A percentile compares a stretch with the other conserved stretches of the same genome.
These are phyloP conservation scores for Ursus arctos DNA, from an alignment of 2,113 vertebrate species.

Conservation along the genomic window DNA sequence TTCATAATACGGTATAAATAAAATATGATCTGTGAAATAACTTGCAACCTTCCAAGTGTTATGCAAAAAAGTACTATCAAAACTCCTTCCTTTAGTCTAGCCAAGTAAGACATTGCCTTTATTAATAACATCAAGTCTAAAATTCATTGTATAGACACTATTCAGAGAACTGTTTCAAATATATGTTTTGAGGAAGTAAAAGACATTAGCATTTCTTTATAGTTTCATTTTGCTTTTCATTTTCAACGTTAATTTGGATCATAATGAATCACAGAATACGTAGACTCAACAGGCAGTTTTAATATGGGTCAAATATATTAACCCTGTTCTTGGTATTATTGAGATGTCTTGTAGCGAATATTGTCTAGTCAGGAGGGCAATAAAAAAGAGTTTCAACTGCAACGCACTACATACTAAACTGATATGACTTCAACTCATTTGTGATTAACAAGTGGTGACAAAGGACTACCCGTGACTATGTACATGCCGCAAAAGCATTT, in stretches of 20 bases:
- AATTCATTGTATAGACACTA: not conserved
- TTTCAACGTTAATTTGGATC: constrained; percentile 7
- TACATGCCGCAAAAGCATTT: constrained; percentile 55
- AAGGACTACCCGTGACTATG: not conserved
- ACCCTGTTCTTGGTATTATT: not conserved
- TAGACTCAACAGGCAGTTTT: not conserved
- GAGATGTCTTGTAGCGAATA: not conserved
- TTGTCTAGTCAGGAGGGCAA: not conserved
- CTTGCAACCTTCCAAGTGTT: not conserved
- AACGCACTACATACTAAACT: not conserved
- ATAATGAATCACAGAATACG: not conserved
- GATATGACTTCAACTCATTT: not conserved
- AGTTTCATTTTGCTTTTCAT: constrained; percentile 18
- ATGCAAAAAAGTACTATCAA: not conserved
- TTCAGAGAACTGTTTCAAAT: not conserved
- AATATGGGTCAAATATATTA: constrained; percentile 3
- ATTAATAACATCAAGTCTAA: not conserved
- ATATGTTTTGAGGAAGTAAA: not conserved
- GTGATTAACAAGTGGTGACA: constrained; percentile 38
- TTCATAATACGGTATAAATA: not conserved
- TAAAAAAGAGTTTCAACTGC: not conserved
- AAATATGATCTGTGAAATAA: not conserved
- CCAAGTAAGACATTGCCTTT: not conserved
- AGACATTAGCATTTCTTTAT: not conserved
- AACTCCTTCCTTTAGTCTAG: not conserved